phyloP scores from a whole-genome alignment of 1,140 invertebrate species.

The Rhynchophorus ferrugineus region DNA sequence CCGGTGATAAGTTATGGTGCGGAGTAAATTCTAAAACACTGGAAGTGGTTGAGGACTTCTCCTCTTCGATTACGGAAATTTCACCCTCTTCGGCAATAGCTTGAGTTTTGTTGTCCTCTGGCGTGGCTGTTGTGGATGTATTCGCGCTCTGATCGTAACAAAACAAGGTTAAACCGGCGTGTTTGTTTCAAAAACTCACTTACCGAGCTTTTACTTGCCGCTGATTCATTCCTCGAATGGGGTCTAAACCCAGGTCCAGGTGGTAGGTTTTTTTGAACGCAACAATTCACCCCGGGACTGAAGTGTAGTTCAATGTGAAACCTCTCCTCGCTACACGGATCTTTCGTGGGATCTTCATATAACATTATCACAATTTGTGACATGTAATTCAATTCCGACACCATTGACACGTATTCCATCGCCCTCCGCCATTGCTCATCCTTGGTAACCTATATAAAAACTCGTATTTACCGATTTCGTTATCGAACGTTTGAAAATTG shows the following conservation, averaged over 20 bases:
- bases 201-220: conserved; percentile 44
- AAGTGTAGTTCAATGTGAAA: conserved; percentile 98
- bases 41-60: conserved; percentile 18
- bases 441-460: conserved; percentile 54
- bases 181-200: too few species aligned
- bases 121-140: conserved; percentile 37
- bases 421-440: conserved; percentile 98
- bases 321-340: conserved; percentile 78
- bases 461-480: neutral
- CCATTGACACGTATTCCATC: conserved; percentile 96
- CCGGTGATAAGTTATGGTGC: conserved; percentile 8
- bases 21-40: conserved; percentile 18
- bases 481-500: conserved; percentile 17
- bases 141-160: conserved; percentile 30
- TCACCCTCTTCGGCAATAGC: conserved; percentile 63
- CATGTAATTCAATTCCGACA: conserved; percentile 98
- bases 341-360: conserved; percentile 98
- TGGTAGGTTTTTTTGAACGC: conserved; percentile 88
- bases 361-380: conserved; percentile 98
- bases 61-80: conserved; percentile 35
- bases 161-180: neutral
- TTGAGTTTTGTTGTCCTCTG: conserved; percentile 40
- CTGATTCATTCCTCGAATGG: conserved; percentile 76
- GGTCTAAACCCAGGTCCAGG: conserved; percentile 89
- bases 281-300: conserved; percentile 93